Conservation (phyloP, 2,888 invertebrate species). For the Eurytoma californica region DNA sequence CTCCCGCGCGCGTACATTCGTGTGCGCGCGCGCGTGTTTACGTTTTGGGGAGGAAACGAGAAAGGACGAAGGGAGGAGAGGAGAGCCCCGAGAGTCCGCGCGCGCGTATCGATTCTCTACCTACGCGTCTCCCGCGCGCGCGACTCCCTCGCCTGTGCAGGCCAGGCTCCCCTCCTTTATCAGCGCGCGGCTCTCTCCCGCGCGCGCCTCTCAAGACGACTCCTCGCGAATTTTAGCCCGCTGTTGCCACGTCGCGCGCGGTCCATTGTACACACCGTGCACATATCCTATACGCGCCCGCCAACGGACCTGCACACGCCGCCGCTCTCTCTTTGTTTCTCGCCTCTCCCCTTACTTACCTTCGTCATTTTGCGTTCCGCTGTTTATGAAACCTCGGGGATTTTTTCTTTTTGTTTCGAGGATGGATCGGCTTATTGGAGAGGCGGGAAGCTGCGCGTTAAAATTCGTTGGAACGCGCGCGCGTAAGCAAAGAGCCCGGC, state of each 20-base stretch:
- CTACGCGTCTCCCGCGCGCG: constrained; percentile 1
- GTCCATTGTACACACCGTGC: no score
- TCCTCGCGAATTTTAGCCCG: constrained; percentile 21
- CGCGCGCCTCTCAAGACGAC: constrained; percentile 16
- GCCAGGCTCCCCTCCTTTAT: constrained; percentile 48
- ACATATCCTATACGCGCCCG: no score
- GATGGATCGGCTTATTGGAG: no score
- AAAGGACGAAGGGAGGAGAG: constrained; percentile 29
- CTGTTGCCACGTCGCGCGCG: constrained; percentile 28
- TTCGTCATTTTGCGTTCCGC: no score
- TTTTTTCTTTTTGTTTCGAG: no score
- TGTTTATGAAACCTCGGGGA: no score
- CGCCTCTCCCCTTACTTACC: no score
- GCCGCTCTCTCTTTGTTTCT: no score
- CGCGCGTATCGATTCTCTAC: constrained; percentile 25
- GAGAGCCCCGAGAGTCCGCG: constrained; percentile 51
- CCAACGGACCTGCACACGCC: no score
- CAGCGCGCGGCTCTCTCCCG: constrained; percentile 13
- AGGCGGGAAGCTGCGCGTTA: no score
- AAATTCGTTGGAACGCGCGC: no score
- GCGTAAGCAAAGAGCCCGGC: no score
- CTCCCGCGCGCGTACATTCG: not conserved
- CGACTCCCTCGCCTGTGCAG: constrained; percentile 21
- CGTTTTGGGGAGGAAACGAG: constrained; percentile 47
- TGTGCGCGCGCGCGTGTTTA: constrained; percentile 36